Evolutionary conservation across 2,113 vertebrate genomes (phyloP), one percentile per base, ranked within the genome.

Genomic region (Eublepharis macularius): DNA sequence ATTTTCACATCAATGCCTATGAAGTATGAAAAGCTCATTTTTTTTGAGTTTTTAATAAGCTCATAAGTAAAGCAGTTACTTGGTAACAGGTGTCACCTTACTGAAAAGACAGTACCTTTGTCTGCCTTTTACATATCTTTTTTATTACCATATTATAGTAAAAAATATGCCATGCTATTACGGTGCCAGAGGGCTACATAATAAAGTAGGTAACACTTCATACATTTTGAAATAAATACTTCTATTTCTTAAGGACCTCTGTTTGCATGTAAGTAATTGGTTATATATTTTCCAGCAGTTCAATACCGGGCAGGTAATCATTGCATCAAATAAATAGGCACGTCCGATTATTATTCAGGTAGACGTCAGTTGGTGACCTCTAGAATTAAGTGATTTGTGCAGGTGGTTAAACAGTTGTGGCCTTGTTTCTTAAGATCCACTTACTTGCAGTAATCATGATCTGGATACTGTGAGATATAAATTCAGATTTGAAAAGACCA

Each of bases 11-110:
- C 96, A 97, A 96, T 96, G 96, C 96, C 96, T 96, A 93, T 96
- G 95, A 96, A 97, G 96, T 98, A 97, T 97, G 96, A 97, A 97
- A 97, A 97, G 96, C 96, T 96, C 95, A 94, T 96, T 97, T 97
- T 85, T 63, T 96, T 96, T 95, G 93, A 96, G 96, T 97, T 98
- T 97, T 97, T 97, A 97, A 97, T 97, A 97, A 97, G 97, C 96
- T 97, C 96, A 96, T 97, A 97, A 97, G 97, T 97, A 97, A 97
- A 97, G 96, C 96, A 96, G 96, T 97, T 97, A 96, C 96, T 96
- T 95, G 94, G 96, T 96, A 97, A 97, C 96, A 95, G 96, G 94
- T 96, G 97, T 97, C 96, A 97, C 97, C 97, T 97, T 97, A 97
- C 94, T 94, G 96, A 96, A 95, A 96, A 96, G 96, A 94, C 93